Base-by-base conservation (phyloP, 1,140 invertebrate species). In the Himalopsyche phryganea region DNA sequence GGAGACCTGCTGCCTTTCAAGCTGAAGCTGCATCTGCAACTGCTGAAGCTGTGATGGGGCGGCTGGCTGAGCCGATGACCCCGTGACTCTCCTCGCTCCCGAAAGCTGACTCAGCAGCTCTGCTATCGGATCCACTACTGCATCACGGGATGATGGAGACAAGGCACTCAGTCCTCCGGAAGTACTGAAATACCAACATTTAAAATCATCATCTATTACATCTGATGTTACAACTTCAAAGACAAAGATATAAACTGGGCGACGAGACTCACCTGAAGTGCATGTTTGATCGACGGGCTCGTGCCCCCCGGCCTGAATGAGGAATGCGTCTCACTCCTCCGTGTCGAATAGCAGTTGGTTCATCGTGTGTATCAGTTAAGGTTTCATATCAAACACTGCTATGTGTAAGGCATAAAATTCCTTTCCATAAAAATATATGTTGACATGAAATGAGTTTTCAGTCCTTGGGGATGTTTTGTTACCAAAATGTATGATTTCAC, bases 41-140 rank as follows among this genome's bases (percentile, higher is more conserved):
- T 94, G 90, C 72, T 92, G 90, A 69, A 92, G 78, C 72, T 92
- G 90, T 3, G 62, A 57, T 23, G 62, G 62, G 90, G 23, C 23
- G 9, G 62, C 49, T 32, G 61, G 57, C 74, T 69, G 68, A 67
- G 65, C 77, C 75, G 67, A 76, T 32, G 58, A 28, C 5, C 55
- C 54, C 35, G 53, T 42, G 10, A 56, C 76, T 74, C 92, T 83
- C 65, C 91, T 81, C 60, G 94, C 92, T 60, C 92, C 92, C 18
- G 92, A 94, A 67, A 97, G 81, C 76, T 96, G 93, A 48, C 92
- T 94, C 51, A 96, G 78, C 60, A 96, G 80, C 80, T 97, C 93
- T 36, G 92, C 91, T 65, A 98, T 97, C 49, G 94, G 94, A 83
- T 98, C 94, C 69, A 92, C 90, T 60, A 86, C 85, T 63, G 90